Evolutionary conservation across 2,797 vertebrate genomes (phyloP).

Genomic region (Dallia pectoralis): DNA sequence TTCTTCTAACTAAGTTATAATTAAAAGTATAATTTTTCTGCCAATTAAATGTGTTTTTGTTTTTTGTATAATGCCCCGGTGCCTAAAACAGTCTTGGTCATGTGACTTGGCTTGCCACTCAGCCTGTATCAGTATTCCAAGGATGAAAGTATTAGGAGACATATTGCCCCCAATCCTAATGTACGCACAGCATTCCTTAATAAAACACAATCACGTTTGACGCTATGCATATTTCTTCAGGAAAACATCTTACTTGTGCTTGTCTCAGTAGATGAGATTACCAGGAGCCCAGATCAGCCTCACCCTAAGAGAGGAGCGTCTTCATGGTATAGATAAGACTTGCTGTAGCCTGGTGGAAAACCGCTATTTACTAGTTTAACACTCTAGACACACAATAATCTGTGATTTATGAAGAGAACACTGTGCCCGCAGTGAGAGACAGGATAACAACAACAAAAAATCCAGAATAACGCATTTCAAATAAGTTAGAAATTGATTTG

Average conservation of each 20-base stretch:
- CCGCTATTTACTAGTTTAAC: neutral
- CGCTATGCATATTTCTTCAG: no score
- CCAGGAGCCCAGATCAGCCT: neutral
- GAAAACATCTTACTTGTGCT: neutral
- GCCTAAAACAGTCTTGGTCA: neutral
- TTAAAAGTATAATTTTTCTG: neutral
- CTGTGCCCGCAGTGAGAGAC: no score
- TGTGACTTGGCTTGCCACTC: neutral
- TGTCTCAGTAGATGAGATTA: slow-evolving; percentile 3
- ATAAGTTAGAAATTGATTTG: no score
- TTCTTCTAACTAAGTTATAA: neutral
- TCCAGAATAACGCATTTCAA: no score
- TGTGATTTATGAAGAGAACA: neutral
- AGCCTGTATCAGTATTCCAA: neutral
- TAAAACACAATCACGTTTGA: neutral
- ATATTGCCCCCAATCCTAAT: no score
- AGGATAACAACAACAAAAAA: no score
- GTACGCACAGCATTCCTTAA: neutral
- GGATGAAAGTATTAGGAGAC: no score
- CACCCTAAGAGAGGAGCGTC: neutral
- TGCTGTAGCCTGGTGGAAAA: neutral
- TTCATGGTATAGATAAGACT: neutral
- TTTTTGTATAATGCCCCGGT: neutral
- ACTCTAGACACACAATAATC: neutral
- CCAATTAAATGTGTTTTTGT: neutral